Conservation (phyloP, 1,140 invertebrate genomes). For the Caenorhabditis tropicalis region DNA sequence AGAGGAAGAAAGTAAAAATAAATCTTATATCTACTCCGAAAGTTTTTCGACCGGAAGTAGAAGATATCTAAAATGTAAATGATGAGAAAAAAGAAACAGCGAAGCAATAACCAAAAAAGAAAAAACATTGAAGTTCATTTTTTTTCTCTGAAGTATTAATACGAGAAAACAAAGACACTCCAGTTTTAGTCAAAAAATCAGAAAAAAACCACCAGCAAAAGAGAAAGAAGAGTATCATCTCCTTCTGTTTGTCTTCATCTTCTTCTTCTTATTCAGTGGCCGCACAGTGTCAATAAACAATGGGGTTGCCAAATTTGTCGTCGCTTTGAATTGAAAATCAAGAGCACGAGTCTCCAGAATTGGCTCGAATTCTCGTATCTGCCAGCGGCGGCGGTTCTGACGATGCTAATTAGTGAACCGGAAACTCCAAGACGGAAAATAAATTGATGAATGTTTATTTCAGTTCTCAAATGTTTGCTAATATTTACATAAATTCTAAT, state of each 20-base stretch:
- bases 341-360: conserved; percentile 17
- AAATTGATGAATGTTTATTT: no score
- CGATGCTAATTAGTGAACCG: neutral
- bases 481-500: no score
- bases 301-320: neutral
- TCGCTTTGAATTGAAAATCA: neutral
- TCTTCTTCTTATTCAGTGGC: neutral
- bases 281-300: conserved; percentile 31
- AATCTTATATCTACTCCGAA: neutral
- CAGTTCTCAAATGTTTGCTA: no score
- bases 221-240: neutral
- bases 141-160: neutral
- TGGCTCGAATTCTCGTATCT: neutral
- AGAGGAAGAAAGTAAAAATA: neutral
- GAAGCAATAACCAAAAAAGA: neutral
- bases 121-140: no score
- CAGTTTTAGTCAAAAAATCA: neutral
- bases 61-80: conserved; percentile 6
- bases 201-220: neutral
- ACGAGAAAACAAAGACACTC: conserved; percentile 12
- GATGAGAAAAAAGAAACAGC: neutral
- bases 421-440: neutral
- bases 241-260: conserved; percentile 1
- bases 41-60: conserved; percentile 7
- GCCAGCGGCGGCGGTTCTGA: neutral